Evolutionary conservation across 2,797 vertebrate species (phyloP), one percentile per base, ranked within the genome.

Genomic region (Sebastes glaucus): DNA sequence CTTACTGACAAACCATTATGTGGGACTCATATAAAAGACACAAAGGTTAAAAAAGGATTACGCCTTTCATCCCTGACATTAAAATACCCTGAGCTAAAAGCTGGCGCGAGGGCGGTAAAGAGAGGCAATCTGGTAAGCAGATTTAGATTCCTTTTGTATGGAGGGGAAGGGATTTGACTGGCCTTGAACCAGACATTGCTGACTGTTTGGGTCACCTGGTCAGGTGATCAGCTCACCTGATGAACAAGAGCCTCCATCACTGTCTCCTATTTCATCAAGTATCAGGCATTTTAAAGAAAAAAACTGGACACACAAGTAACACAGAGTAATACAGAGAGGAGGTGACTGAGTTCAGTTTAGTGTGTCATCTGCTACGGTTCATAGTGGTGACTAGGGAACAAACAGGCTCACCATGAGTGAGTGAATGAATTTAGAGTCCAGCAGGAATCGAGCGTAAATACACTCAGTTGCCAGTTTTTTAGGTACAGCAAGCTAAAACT

Each of bases 31-130:
- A 79, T 75, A 80, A 87, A 86, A 82, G 68, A 90, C 70, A 91
- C 86, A 89, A 90, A 90, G 80, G 84, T 92, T 92, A 90, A 87
- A 91, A 90, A 90, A 80, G 83, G 89, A 94, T 92, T 90, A 92
- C 4, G 60, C 75, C 74, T 89, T 91, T 89, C 77, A 93, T 92
- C 82, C 80, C 83, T 82, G 80, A 92, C 90, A 92, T 92, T 88
- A 92, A 92, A 92, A 91, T 85, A 87, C 82, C 55, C 85, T 38
- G 66, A 63, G 67, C 59, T 89, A 89, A 92, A 88, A 93, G 81
- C 87, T 87, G 78, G 69, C 22, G 28, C 8, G 64, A 81, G 74
- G 71, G 81, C 75, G 74, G 78, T 72, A 85, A 90, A 92, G 77
- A 81, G 84, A 92, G 85, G 71, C 83, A 89, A 91, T 93, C 87